Evolutionary conservation across 2,113 vertebrate species (phyloP).

Genomic region (Mustelus asterias): DNA sequence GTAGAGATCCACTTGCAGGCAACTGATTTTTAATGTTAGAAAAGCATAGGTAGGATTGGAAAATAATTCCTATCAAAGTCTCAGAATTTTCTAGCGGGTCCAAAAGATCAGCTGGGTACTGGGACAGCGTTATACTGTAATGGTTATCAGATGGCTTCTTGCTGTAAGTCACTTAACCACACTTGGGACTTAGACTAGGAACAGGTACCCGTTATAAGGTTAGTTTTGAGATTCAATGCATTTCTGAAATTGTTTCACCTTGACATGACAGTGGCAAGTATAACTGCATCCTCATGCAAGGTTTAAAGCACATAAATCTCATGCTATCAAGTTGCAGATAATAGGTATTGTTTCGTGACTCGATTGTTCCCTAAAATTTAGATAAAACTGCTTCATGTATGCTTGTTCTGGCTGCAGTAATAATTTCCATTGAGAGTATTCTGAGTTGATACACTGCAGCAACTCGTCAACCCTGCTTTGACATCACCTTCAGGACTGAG

Average conservation of each 20-base stretch:
- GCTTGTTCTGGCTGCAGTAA: not conserved
- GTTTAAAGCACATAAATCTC: not conserved
- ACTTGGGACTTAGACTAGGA: not conserved
- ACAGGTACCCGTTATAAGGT: not conserved
- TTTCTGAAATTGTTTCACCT: not conserved
- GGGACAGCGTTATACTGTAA: not conserved
- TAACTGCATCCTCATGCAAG: not conserved
- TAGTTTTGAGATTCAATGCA: not conserved
- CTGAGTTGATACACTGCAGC: not conserved
- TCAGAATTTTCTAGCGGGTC: not conserved
- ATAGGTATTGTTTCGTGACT: not conserved
- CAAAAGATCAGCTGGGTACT: not conserved
- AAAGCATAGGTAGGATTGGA: not conserved
- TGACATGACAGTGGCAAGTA: not conserved
- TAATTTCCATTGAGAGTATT: not conserved
- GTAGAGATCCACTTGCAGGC: not conserved
- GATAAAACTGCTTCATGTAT: not conserved
- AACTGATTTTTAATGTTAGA: not conserved
- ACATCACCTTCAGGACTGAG: no score
- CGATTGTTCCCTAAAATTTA: not conserved
- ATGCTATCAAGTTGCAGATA: not conserved
- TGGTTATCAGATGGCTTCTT: not conserved
- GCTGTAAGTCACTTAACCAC: not conserved
- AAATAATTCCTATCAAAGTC: not conserved
- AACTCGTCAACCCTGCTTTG: no score